phyloP scores from a whole-genome alignment of 2,888 invertebrate species.

The Pseudococcus longispinus region DNA sequence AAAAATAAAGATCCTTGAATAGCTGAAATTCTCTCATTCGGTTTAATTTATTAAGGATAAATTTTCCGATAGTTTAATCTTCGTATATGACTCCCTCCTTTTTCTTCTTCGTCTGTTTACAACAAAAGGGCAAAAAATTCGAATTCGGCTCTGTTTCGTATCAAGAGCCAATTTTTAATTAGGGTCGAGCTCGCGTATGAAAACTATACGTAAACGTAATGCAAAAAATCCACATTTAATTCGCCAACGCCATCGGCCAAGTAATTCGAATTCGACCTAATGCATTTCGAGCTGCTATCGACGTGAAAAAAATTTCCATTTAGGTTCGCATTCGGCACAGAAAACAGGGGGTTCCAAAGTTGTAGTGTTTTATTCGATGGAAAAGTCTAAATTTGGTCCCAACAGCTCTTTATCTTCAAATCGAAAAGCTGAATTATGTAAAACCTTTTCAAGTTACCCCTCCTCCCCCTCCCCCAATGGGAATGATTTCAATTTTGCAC shows the following conservation, averaged over 20 bases:
- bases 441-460: too few species aligned
- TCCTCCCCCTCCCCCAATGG: too few species aligned
- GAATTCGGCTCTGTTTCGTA: background rate
- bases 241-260: background rate
- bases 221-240: background rate
- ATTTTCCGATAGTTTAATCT: background rate
- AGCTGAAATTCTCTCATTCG: too few species aligned
- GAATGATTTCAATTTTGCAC: too few species aligned
- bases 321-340: background rate
- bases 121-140: background rate
- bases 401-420: too few species aligned
- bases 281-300: background rate
- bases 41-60: too few species aligned
- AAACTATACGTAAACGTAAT: background rate
- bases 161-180: slow-evolving; percentile 13
- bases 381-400: too few species aligned
- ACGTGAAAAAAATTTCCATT: background rate
- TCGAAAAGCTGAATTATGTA: too few species aligned
- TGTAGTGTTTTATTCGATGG: background rate
- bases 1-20: too few species aligned
- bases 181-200: background rate
- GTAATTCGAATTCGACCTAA: background rate
- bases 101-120: background rate
- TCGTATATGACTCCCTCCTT: background rate
- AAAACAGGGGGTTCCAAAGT: background rate